These are phyloP conservation scores for Molanna angustata DNA, from an alignment of 2,888 invertebrate species.

Conservation along the genomic window DNA sequence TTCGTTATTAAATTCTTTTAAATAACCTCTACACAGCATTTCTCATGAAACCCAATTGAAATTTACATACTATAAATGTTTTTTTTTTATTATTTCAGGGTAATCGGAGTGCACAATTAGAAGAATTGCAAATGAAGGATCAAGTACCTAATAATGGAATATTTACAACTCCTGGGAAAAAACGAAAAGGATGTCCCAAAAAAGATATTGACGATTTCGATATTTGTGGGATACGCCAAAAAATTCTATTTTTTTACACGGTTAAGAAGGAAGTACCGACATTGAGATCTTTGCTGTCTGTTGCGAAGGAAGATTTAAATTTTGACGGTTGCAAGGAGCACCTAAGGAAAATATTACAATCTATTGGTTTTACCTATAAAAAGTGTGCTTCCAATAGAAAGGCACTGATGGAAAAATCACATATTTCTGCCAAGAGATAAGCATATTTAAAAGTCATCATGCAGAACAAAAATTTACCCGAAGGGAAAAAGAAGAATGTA, in stretches of 20 bases:
- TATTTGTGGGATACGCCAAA: background rate
- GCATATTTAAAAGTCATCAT: background rate
- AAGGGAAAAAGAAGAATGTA: background rate
- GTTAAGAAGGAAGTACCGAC: background rate
- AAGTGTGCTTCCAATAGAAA: background rate
- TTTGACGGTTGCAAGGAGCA: background rate
- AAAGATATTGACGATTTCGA: background rate
- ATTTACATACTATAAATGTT: no score
- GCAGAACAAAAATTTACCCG: background rate
- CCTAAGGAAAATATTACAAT: background rate
- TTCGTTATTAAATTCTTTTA: no score
- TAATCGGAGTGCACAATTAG: background rate
- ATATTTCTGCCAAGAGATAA: background rate
- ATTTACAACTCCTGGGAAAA: background rate
- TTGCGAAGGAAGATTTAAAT: background rate
- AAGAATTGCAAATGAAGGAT: background rate
- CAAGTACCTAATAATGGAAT: no score
- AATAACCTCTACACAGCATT: no score
- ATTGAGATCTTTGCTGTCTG: background rate
- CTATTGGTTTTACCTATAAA: background rate
- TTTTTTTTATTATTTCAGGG: background rate
- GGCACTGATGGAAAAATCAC: background rate
- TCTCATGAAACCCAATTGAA: no score
- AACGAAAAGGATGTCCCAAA: background rate
- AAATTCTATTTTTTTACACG: background rate